These are phyloP conservation scores for Hipposideros larvatus DNA, from an alignment of 2,797 vertebrate species.

Conservation along the genomic window DNA sequence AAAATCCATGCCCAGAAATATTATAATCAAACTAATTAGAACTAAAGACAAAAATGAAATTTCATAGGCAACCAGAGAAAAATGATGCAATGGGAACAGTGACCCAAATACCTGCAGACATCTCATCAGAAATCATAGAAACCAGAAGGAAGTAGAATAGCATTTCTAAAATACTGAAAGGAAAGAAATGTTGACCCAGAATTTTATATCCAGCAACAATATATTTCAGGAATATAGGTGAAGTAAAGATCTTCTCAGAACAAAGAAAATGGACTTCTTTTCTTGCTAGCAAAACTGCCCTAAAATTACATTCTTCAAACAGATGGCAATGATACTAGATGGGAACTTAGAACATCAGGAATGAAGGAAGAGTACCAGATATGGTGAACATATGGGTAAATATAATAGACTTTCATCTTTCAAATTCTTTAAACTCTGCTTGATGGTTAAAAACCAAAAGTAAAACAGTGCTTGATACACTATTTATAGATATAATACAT, in stretches of 20 bases:
- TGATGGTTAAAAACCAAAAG: background rate
- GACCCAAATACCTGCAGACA: background rate
- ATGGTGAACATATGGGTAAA: background rate
- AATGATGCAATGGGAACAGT: background rate
- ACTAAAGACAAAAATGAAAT: background rate
- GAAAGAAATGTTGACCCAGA: background rate
- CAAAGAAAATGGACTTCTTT: slow-evolving; percentile 18
- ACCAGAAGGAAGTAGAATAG: background rate
- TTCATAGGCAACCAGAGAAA: background rate
- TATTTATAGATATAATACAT: background rate
- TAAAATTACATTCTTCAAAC: background rate
- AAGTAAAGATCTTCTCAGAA: background rate
- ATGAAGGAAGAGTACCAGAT: background rate
- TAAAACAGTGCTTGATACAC: background rate
- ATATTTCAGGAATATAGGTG: background rate
- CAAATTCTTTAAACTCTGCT: background rate
- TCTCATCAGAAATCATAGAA: background rate
- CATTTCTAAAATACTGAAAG: background rate
- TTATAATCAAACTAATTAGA: background rate
- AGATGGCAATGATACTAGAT: background rate
- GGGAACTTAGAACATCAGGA: background rate
- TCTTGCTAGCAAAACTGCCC: background rate
- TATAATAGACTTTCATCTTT: background rate
- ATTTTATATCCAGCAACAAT: background rate
- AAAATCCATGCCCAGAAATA: background rate